These are phyloP conservation scores for Temnothorax longispinosus DNA, from an alignment of 1,140 invertebrate genomes.

Conservation along the genomic window DNA sequence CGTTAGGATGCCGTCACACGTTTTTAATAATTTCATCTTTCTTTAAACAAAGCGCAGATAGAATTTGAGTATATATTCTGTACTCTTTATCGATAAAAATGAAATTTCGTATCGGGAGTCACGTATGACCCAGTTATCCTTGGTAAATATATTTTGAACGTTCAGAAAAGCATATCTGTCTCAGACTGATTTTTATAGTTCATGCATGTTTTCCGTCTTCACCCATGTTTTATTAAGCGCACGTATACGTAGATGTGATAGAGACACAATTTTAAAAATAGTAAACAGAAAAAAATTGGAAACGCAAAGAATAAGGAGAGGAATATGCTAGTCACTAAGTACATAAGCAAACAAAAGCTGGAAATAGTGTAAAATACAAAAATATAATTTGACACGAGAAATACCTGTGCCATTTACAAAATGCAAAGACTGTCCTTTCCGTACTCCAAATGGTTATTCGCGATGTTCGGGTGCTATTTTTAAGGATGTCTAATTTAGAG, in stretches of 20 bases:
- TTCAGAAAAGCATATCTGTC: conserved; percentile 25
- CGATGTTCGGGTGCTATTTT: conserved; percentile 8
- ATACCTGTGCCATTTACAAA: not conserved
- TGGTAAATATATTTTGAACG: conserved; percentile 43
- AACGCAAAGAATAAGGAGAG: too few relatives aligned
- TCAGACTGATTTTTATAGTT: conserved; percentile 31
- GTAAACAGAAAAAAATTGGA: not conserved
- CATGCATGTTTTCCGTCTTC: not conserved
- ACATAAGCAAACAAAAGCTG: conserved; percentile 7
- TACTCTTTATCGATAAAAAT: conserved; percentile 35
- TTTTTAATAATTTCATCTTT: conserved; percentile 16
- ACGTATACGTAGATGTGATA: not conserved
- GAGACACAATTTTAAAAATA: not conserved
- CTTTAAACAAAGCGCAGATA: conserved; percentile 20
- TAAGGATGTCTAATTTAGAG: conserved; percentile 11
- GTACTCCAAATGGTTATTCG: not conserved
- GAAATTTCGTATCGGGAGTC: conserved; percentile 41
- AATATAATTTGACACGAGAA: not conserved
- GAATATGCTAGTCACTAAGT: not conserved
- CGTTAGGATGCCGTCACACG: not conserved
- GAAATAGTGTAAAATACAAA: not conserved
- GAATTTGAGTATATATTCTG: not conserved
- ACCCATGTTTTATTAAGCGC: not conserved
- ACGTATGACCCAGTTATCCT: conserved; percentile 51
- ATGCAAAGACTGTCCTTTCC: not conserved